Base-by-base conservation (phyloP, 2,888 invertebrate genomes). In the Amiota mariae region DNA sequence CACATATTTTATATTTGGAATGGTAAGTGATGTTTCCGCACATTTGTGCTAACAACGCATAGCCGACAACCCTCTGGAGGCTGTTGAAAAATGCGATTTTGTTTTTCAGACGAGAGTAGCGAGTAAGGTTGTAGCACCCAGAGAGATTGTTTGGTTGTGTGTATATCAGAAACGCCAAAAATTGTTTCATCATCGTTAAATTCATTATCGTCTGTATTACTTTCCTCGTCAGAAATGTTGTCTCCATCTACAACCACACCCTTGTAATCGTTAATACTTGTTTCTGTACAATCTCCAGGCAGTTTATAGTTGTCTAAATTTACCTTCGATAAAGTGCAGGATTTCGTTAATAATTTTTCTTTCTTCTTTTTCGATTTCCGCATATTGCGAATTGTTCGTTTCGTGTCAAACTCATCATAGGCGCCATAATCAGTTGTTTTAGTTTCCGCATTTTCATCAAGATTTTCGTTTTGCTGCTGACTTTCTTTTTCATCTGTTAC, bases 11-110 rank as follows among this genome's bases (percentile, higher is more conserved):
- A 99, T 92, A 78, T 95, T 94, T 0, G 99, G 99, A 87, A 99
- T 99, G 0, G 99, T 99, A 2, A 99, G 91, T 0, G 99, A 99
- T 0, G 99, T 99, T 91, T 99, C 99, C 0, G 99, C 99, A 0
- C 97, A 87, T 99, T 99, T 0, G 99, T 99, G 70, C 98, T 94
- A 3, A 99, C 94, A 0, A 99, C 95, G 88, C 99, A 99, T 1
- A 99, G 90, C 11, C 99, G 91, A 51, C 93, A 93, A 0, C 96
- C 97, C 10, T 92, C 92, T 0, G 98, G 98, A 0, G 96, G 93
- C 0, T 93, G 88, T 68, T 92, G 90, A 85, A 97, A 97, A 18
- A 96, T 95, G 82, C 92, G 92, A 24, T 94, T 93, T 88, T 98
- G 99, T 83, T 95, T 94, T 11, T 93, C 90, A 0, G 94, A 93